Evolutionary conservation across 2,888 invertebrate species (phyloP).

Genomic region (Cephus runcator): DNA sequence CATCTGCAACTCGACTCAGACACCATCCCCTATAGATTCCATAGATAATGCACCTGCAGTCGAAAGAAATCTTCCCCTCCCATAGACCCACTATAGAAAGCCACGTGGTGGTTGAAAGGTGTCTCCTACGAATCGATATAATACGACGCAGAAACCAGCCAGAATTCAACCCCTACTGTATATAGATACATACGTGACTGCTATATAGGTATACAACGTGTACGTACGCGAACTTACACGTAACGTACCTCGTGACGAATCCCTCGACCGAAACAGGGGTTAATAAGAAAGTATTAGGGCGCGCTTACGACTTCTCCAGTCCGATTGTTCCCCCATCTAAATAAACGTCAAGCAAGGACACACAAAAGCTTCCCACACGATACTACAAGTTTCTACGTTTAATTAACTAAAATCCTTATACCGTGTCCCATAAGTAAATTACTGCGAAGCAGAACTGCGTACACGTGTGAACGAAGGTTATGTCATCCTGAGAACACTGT

Average conservation of each 20-base stretch:
- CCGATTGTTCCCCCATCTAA: neutral
- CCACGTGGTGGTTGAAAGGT: constrained; percentile 23
- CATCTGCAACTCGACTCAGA: neutral
- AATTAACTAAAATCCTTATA: neutral
- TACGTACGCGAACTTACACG: neutral
- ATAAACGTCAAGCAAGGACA: neutral
- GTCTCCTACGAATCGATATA: constrained; percentile 43
- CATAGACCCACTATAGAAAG: neutral
- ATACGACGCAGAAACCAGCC: constrained; percentile 30
- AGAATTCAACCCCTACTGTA: constrained; percentile 7
- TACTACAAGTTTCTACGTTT: neutral
- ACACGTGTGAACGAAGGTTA: neutral
- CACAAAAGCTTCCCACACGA: constrained; percentile 2
- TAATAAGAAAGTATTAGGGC: neutral
- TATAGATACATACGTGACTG: neutral
- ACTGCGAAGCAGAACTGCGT: neutral
- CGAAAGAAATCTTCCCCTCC: neutral
- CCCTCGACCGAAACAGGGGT: neutral
- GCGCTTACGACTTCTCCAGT: neutral
- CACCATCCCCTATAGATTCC: constrained; percentile 6
- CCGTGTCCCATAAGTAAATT: neutral
- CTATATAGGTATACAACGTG: neutral
- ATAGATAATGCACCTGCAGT: neutral
- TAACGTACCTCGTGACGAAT: neutral
- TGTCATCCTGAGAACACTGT: neutral